Percentiles rank a stretch among this genome's conserved stretches.
Conservation (phyloP, 2,888 invertebrate genomes). For the Ommatoiulus sabulosus region DNA sequence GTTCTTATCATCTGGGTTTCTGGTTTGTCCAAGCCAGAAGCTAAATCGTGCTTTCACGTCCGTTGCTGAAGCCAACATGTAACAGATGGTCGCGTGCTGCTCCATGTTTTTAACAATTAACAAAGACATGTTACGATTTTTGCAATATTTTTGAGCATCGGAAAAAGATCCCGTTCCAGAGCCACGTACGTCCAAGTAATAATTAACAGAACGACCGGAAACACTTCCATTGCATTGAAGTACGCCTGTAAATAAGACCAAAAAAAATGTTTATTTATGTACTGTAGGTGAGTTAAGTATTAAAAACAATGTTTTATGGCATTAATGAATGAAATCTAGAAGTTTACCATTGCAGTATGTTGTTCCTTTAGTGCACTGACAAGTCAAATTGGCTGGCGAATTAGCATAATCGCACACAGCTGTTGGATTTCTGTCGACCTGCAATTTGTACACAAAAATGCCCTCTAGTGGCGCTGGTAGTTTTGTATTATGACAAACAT, state of each 20-base stretch:
- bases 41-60: not conserved
- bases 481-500: too few species aligned
- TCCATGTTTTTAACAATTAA: not conserved
- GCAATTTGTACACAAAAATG: not conserved
- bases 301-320: too few species aligned
- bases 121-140: not conserved
- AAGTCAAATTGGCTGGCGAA: not conserved
- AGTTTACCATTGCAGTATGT: not conserved
- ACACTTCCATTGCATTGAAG: not conserved
- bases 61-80: not conserved
- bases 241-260: not conserved
- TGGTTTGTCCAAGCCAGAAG: not conserved
- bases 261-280: too few species aligned
- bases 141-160: not conserved
- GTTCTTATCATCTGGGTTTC: not conserved
- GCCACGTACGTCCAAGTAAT: not conserved
- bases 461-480: too few species aligned
- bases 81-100: not conserved
- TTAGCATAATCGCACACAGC: not conserved
- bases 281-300: too few species aligned
- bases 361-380: not conserved
- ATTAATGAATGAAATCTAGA: too few species aligned
- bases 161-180: not conserved
- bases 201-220: not conserved
- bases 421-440: not conserved